A percentile compares a stretch with the other conserved stretches of the same genome.
These are phyloP conservation scores for Chymomyza amoena DNA, from an alignment of 2,888 invertebrate genomes.

Conservation along the genomic window DNA sequence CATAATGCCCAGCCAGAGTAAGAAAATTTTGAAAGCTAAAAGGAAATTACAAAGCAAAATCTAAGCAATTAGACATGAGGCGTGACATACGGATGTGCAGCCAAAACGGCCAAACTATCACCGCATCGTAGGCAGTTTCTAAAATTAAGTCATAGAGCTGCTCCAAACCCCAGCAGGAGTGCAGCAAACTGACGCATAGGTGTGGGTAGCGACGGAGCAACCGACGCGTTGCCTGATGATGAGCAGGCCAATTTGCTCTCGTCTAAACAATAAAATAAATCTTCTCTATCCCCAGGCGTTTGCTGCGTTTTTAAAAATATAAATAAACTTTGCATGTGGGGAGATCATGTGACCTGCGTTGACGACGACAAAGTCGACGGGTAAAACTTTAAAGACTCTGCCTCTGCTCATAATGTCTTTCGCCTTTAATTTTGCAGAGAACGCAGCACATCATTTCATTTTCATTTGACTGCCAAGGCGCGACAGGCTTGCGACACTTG, in stretches of 20 bases:
- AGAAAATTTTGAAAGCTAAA: not conserved
- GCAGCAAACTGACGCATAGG: not conserved
- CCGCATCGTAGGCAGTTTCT: conserved; percentile 5
- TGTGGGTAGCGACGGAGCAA: conserved; percentile 29
- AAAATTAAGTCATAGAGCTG: conserved; percentile 30
- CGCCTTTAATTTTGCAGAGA: not conserved
- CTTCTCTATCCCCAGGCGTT: conserved; percentile 13
- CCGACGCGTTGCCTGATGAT: too few relatives aligned
- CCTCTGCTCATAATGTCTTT: conserved; percentile 1
- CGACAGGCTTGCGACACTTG: conserved; percentile 8
- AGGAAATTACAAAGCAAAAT: conserved; percentile 15
- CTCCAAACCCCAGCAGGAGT: not conserved
- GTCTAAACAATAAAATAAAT: conserved; percentile 41
- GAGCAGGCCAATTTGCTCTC: conserved; percentile 51
- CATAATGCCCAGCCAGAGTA: not conserved
- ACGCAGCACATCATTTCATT: conserved; percentile 27
- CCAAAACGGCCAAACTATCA: not conserved
- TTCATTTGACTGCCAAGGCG: conserved; percentile 14
- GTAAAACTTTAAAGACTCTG: conserved; percentile 5
- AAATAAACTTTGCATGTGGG: conserved; percentile 69
- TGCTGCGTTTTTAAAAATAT: conserved; percentile 57
- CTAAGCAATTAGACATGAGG: conserved; percentile 48
- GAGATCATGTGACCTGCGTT: conserved; percentile 60
- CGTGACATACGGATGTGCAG: conserved; percentile 39
- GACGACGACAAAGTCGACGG: conserved; percentile 9